Evolutionary conservation across 2,888 invertebrate species (phyloP).

Genomic region (Leptinotarsa juncta): DNA sequence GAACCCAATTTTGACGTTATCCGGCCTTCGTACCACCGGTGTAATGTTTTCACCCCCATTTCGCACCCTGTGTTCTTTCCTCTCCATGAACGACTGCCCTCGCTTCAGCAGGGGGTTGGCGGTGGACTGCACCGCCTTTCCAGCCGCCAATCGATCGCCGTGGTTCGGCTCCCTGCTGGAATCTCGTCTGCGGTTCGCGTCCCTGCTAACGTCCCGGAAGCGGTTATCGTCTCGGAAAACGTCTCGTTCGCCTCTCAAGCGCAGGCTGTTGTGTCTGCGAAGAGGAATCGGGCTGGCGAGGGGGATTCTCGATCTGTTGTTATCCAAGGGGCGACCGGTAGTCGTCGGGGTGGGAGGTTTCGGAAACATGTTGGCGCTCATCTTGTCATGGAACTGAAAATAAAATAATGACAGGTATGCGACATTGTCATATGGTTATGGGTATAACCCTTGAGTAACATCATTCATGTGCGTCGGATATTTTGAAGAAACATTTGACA

Average conservation of each 20-base stretch:
- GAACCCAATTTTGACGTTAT: conserved; percentile 60
- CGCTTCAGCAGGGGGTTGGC: conserved; percentile 52
- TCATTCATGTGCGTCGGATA: too few relatives aligned
- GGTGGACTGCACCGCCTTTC: conserved; percentile 41
- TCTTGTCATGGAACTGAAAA: conserved; percentile 18
- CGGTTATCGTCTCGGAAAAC: conserved; percentile 22
- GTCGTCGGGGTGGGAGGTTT: background rate
- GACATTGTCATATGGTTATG: too few relatives aligned
- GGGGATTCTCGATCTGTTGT: conserved; percentile 49
- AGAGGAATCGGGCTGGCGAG: conserved; percentile 50
- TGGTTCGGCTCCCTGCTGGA: conserved; percentile 40
- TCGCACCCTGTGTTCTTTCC: conserved; percentile 63
- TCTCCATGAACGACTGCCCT: conserved; percentile 61
- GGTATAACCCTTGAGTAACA: too few relatives aligned
- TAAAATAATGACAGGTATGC: background rate
- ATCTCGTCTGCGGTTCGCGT: conserved; percentile 36
- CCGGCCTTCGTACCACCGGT: conserved; percentile 70
- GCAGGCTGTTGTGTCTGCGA: conserved; percentile 54
- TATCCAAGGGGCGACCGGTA: conserved; percentile 40
- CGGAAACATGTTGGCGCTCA: conserved; percentile 31
- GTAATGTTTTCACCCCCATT: conserved; percentile 52
- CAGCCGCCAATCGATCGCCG: conserved; percentile 26
- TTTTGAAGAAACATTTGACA: too few relatives aligned
- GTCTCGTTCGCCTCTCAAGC: conserved; percentile 48
- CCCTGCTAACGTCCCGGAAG: conserved; percentile 48